A percentile compares a stretch with the other conserved stretches of the same genome.
These are phyloP conservation scores for Catocala nupta DNA, from an alignment of 2,888 invertebrate species.

Conservation along the genomic window DNA sequence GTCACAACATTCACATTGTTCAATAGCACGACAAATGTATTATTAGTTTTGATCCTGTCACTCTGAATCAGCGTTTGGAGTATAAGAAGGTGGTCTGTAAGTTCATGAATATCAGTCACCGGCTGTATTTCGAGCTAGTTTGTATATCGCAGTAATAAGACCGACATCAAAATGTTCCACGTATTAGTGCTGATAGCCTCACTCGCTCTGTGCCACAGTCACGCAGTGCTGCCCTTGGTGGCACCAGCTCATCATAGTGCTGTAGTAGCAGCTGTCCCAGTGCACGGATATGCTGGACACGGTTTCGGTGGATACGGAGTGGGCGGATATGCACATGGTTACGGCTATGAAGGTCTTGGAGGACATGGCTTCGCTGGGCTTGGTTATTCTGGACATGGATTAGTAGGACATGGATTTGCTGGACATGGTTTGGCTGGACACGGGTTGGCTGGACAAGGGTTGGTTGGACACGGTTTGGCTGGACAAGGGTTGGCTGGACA, in stretches of 20 bases:
- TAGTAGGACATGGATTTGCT: conserved; percentile 18
- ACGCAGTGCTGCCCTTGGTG: conserved; percentile 66
- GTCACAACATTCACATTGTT: conserved; percentile 62
- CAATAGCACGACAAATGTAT: conserved; percentile 73
- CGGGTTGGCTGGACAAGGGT: conserved; percentile 4
- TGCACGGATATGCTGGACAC: conserved; percentile 53
- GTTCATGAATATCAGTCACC: conserved; percentile 59
- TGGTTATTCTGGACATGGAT: conserved; percentile 51
- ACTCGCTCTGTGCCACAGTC: conserved; percentile 64
- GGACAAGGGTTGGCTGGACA: not conserved
- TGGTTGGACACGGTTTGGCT: no score
- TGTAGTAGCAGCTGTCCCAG: conserved; percentile 57
- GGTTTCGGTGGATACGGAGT: conserved; percentile 51
- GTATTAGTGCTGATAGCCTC: conserved; percentile 61
- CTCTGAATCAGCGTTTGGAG: conserved; percentile 66
- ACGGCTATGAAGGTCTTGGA: conserved; percentile 46
- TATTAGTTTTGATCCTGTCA: conserved; percentile 72
- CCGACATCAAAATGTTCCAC: conserved; percentile 64
- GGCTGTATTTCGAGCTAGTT: conserved; percentile 43
- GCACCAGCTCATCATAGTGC: conserved; percentile 63
- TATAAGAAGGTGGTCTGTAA: conserved; percentile 71
- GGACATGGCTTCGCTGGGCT: conserved; percentile 44
- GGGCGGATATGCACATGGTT: conserved; percentile 49
- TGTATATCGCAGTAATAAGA: conserved; percentile 3
- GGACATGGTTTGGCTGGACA: conserved; percentile 25